Base-by-base conservation (phyloP, 2,888 invertebrate species). In the Meiosimyza decipiens region DNA sequence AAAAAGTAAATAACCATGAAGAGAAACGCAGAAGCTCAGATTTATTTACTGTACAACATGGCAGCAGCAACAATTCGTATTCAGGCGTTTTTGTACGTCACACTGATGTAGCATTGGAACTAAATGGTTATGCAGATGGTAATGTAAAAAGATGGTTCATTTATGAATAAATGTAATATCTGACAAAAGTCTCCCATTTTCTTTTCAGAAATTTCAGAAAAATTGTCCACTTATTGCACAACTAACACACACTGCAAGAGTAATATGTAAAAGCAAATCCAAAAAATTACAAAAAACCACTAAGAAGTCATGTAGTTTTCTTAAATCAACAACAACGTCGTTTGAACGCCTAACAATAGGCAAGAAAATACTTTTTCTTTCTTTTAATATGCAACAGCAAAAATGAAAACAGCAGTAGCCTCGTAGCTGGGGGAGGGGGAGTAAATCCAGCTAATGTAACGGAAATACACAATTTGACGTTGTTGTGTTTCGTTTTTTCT, bases 261-360 rank as follows among this genome's bases (percentile, higher is more conserved):
- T n/a, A 62, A 47, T 3, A 55, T n/a, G n/a, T n/a, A n/a, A 55
- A 16, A 9, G 11, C 2, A 62, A n/a, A 40, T 9, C 9, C 2
- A 4, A 64, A 49, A 15, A n/a, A n/a, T 15, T 3, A 49, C 47
- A 64, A 64, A 49, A 71, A 65, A 55, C 66, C 51, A 51, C 66
- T 18, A 54, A 59, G 47, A 50, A 71, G 54, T 62, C 62, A 66
- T 55, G 67, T 40, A 33, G 62, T 51, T 62, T 67, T 28, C 55
- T 47, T 67, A 57, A 60, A 52, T 28, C 54, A 18, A 47, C 52
- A 71, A 49, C 49, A 18, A 65, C 49, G 60, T 60, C 66, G 52
- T 3, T 50, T 67, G 51, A 55, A 62, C 73, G 73, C 73, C 73
- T 66, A 65, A 70, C 65, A 70, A 70, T 70, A 73, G 70, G 65